Percentiles rank a stretch among this genome's conserved stretches.
phyloP scores from a whole-genome alignment of 2,797 vertebrate genomes.

The Percopsis omiscomaycus region DNA sequence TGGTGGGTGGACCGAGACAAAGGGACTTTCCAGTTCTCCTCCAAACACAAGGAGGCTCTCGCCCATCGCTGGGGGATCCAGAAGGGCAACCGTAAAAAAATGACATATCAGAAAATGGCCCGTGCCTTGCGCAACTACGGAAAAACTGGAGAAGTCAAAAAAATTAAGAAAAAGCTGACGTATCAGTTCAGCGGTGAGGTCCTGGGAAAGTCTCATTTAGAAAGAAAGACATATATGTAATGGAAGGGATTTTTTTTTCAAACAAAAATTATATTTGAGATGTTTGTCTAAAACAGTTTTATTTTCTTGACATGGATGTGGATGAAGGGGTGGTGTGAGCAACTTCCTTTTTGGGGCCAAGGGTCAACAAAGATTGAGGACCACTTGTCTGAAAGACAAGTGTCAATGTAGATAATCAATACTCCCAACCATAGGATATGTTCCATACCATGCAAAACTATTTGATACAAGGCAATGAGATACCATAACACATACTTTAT shows the following conservation, averaged over 20 bases:
- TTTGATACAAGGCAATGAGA: too few species aligned
- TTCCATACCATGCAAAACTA: too few species aligned
- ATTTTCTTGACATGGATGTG: too few species aligned
- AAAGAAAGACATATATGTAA: conserved; percentile 85
- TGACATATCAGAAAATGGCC: conserved; percentile 99
- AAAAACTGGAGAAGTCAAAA: conserved; percentile 98
- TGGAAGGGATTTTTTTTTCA: not conserved
- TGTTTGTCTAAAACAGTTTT: too few species aligned
- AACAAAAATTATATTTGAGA: too few species aligned
- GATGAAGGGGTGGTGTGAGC: too few species aligned
- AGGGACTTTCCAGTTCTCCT: conserved; percentile 98
- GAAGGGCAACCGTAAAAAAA: conserved; percentile 99
- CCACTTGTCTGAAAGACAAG: too few species aligned
- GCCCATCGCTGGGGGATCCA: conserved; percentile 97
- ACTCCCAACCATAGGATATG: too few species aligned
- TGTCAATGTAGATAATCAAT: too few species aligned
- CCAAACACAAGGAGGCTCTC: conserved; percentile 96
- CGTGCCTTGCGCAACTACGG: conserved; percentile 96
- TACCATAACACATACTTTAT: too few species aligned
- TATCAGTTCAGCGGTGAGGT: conserved; percentile 99
- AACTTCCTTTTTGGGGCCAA: too few species aligned
- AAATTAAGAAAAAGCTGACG: conserved; percentile 98
- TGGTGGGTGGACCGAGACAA: conserved; percentile 99
- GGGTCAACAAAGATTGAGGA: too few species aligned
- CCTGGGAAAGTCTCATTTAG: conserved; percentile 84